Base-by-base conservation (phyloP, 2,113 vertebrate genomes). In the Sisor rabdophorus region DNA sequence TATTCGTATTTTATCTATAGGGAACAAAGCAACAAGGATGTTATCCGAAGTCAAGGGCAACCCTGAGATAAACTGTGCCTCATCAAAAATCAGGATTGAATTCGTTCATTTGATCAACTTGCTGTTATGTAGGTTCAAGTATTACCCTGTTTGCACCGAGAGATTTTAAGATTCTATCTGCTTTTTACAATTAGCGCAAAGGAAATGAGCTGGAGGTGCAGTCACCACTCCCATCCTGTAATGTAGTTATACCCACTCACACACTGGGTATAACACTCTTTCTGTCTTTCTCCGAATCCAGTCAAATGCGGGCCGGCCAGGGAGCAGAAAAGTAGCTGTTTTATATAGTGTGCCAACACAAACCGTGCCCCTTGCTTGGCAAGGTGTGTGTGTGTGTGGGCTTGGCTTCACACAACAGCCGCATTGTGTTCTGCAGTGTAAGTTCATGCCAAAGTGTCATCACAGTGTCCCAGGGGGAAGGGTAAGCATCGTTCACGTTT, bases 321-420 rank as follows among this genome's bases (percentile, higher is more conserved):
- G 36, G 76, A 76, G 65, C 65, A 86, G 83, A 90, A 83, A 88
- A 79, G 78, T 78, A n/a, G 63, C 75, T 77, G 84, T 86, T n/a
- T n/a, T 87, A 81, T 84, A 70, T 50, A 75, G 75, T 67, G 79
- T 84, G 86, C 87, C 88, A 89, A 89, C 75, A 73, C 83, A 85
- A 89, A 87, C 78, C 83, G 55, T 28, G 47, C 63, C 77, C 76
- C 40, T 28, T 52, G 78, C 75, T 44, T 80, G 59, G 87, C 88
- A 84, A 56, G 53, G 55, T 3, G 50, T 68, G 58, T 75, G 55
- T 3, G 50, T 68, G 58, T 75, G 77, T 84, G 83, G 81, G 64
- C 77, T 82, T 77, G 75, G 68, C 81, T 78, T 78, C 56, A 58
- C 54, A 88, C 85, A 88, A 78, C 82, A 84, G 82, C 60, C 54